Base-by-base conservation (phyloP, 2,113 vertebrate genomes). In the Ariopsis seemanni region DNA sequence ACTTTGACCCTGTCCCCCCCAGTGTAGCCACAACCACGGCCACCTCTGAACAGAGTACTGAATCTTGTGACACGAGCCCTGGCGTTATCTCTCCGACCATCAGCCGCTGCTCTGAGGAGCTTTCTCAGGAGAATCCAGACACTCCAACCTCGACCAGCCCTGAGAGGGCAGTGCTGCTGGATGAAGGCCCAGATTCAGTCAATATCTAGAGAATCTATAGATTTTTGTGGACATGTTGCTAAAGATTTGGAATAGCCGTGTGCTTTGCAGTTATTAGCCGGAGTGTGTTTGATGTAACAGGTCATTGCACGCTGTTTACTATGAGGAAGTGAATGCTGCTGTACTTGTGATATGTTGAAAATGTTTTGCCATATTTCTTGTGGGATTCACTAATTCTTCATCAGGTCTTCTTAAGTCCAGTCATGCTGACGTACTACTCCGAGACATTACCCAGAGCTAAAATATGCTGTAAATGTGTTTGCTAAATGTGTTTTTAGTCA, bases 1-100 rank as follows among this genome's bases (percentile, higher is more conserved):
- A 99, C 5, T 97, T 98, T 20, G 97, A 97, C 91, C 96, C 95
- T 0, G 91, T 96, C 48, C 96, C 95, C 0, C 96, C 94, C 58
- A 97, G 96, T 85, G 14, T 93, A 69, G 92, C 93, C 8, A 95
- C 95, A 15, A 96, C 95, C 12, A 96, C 95, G 1, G 96, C 96
- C 90, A 97, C 96, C 83, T 98, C 97, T 0, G 97, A 98, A 91
- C 97, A 98, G 94, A 99, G 97, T 94, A 98, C 97, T 0, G 98
- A 97, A 88, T 99, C 97, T 1, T 99, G 97, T 0, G 97, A 99
- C 94, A 97, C 95, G 9, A 99, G 97, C 91, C 97, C 98, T 0
- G 97, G 96, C 30, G 93, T 98, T 7, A 93, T 97, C 85, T 99
- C 98, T 0, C 97, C 97, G 2, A 94, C 97, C 72, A 95, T 94